Evolutionary conservation across 2,888 invertebrate species (phyloP), one percentile per base, ranked within the genome.

Genomic region (Nomada fabriciana): DNA sequence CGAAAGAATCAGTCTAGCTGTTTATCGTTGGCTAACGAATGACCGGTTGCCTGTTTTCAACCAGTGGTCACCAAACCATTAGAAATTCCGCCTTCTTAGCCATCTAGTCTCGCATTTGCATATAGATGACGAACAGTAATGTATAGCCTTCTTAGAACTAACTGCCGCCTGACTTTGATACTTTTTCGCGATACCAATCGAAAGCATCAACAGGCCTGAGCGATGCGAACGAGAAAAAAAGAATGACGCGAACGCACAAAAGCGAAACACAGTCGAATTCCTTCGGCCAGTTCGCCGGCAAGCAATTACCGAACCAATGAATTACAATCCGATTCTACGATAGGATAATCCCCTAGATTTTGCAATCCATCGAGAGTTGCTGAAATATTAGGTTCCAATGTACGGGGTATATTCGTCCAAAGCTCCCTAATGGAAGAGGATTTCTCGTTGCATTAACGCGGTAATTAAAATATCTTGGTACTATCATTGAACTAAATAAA

Each of bases 41-140:
- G 72, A 71, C 36, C 61, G 55, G 71, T 13, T 47, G 47, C 25
- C 61, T 47, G 25, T 72, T 76, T 57, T 63, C 47, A 63, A 47
- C 55, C 76, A 13, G 23, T 76, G 63, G 43, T 57, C 69, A 60
- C 57, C 57, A 29, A 75, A 69, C 25, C 78, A 57, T 63, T 52
- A 53, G 25, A 57, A 52, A 75, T 75, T 68, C 68, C 69, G 55
- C 76, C 67, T 78, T 78, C 63, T 65, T 63, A 75, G 76, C 69
- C 55, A 52, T 25, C 69, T 75, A 79, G 75, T 61, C 68, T 68
- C 36, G 23, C 11, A 80, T 80, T 80, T 80, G 78, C 80, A 80
- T 80, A 80, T 80, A 80, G 64, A 80, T 80, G 77, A 78, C 68
- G 77, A 72, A 80, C 42, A 20, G 59, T 76, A 76, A 63, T 57